These are phyloP conservation scores for Pitangus sulphuratus DNA, from an alignment of 2,797 vertebrate genomes.

Conservation along the genomic window DNA sequence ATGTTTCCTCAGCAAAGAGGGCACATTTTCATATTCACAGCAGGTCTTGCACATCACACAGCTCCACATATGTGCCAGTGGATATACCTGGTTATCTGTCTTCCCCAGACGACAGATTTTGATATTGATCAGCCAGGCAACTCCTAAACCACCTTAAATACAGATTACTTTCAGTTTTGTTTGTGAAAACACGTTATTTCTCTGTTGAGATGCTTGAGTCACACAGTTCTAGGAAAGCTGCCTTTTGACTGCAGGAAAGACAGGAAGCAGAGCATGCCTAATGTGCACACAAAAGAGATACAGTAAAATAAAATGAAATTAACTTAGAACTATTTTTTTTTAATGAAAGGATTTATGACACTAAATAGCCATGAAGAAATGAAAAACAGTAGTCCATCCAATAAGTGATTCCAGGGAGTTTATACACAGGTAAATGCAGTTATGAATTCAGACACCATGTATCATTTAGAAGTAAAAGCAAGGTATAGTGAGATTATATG, in stretches of 20 bases:
- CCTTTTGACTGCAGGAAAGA: neutral
- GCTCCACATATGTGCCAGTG: neutral
- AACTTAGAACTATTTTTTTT: neutral
- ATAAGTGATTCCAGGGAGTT: neutral
- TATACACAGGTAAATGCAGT: neutral
- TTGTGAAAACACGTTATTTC: neutral
- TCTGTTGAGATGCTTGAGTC: neutral
- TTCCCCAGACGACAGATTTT: neutral
- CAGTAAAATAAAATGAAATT: neutral
- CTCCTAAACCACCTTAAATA: neutral
- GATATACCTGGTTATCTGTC: neutral
- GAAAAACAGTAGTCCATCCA: neutral
- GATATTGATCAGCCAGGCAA: neutral
- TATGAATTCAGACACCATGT: neutral
- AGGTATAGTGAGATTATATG: neutral
- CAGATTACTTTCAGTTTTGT: neutral
- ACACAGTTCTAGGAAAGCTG: neutral
- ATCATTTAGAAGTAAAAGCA: neutral
- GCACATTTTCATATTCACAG: neutral
- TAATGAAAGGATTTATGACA: neutral
- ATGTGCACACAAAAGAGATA: neutral
- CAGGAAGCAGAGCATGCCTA: neutral
- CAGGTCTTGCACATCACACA: neutral
- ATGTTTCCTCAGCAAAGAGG: neutral
- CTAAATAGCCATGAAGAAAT: neutral